phyloP scores from a whole-genome alignment of 2,888 invertebrate genomes.

The Timandra comae region DNA sequence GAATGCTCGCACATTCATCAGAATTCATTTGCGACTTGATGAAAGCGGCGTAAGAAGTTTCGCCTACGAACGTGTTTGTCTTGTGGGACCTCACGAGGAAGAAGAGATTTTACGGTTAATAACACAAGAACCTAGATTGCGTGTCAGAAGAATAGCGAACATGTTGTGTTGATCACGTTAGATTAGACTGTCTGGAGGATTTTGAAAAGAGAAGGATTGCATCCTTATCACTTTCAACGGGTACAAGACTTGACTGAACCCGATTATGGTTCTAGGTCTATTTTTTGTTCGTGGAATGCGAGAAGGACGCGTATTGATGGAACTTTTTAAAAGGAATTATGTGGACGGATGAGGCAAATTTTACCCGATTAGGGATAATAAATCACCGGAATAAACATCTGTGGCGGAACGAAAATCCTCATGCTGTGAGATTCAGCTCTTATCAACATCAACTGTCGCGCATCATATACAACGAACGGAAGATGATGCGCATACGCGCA shows the following conservation, averaged over 20 bases:
- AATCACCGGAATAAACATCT: slow-evolving; percentile 10
- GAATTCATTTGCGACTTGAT: slow-evolving; percentile 7
- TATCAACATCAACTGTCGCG: slow-evolving; percentile 8
- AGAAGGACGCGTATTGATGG: slow-evolving; percentile 2
- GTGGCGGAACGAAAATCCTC: slow-evolving; percentile 8
- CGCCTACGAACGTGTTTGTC: slow-evolving; percentile 3
- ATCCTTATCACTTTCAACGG: slow-evolving; percentile 8
- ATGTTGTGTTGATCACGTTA: slow-evolving; percentile 4
- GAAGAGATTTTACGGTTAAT: slow-evolving; percentile 6
- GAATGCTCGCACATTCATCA: slow-evolving; percentile 12
- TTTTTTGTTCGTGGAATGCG: slow-evolving; percentile 8
- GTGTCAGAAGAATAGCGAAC: slow-evolving; percentile 6
- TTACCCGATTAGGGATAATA: slow-evolving; percentile 4
- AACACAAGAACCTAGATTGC: slow-evolving; percentile 6
- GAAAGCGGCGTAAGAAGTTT: slow-evolving; percentile 5
- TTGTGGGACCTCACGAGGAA: background rate
- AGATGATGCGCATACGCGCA: too few relatives aligned
- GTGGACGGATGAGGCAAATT: slow-evolving; percentile 7
- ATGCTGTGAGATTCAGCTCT: slow-evolving; percentile 3
- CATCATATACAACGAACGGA: too few relatives aligned
- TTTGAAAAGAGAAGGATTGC: slow-evolving; percentile 8
- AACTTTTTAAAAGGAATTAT: slow-evolving; percentile 6
- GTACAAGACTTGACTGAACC: slow-evolving; percentile 8
- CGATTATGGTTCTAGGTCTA: slow-evolving; percentile 3
- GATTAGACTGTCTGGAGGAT: slow-evolving; percentile 7